Conservation (phyloP, 2,888 invertebrate genomes). For the Sphecodes monilicornis region DNA sequence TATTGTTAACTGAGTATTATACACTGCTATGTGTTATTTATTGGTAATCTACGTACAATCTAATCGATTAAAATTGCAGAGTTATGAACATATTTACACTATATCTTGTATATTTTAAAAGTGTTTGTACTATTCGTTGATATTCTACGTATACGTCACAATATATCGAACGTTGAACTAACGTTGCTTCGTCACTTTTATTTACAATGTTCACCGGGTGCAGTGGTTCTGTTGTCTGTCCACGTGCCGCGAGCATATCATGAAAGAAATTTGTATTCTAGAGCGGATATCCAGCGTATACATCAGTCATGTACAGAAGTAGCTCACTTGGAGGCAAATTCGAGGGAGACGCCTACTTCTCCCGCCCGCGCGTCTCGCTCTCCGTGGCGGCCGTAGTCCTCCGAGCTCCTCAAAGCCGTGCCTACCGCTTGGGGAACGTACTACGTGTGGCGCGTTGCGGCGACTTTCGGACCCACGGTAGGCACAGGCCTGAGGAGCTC, state of each 20-base stretch:
- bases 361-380: too few relatives aligned
- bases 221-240: conserved; percentile 10
- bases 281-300: conserved; percentile 27
- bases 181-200: conserved; percentile 21
- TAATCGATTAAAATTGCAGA: neutral
- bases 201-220: conserved; percentile 19
- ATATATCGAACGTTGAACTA: conserved; percentile 28
- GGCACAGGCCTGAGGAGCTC: too few relatives aligned
- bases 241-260: neutral
- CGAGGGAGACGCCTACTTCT: too few relatives aligned
- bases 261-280: conserved; percentile 33
- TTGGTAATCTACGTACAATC: neutral
- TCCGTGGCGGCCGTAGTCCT: too few relatives aligned
- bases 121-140: neutral
- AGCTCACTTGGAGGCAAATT: too few relatives aligned
- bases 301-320: too few relatives aligned
- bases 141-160: neutral
- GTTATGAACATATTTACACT: neutral
- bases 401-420: too few relatives aligned
- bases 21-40: neutral
- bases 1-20: neutral
- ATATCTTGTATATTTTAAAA: neutral
- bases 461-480: too few relatives aligned
- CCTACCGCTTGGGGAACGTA: too few relatives aligned
- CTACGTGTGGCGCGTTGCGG: too few relatives aligned